These are phyloP conservation scores for Dyspetes luteomarginatus DNA, from an alignment of 2,888 invertebrate genomes.

Conservation along the genomic window DNA sequence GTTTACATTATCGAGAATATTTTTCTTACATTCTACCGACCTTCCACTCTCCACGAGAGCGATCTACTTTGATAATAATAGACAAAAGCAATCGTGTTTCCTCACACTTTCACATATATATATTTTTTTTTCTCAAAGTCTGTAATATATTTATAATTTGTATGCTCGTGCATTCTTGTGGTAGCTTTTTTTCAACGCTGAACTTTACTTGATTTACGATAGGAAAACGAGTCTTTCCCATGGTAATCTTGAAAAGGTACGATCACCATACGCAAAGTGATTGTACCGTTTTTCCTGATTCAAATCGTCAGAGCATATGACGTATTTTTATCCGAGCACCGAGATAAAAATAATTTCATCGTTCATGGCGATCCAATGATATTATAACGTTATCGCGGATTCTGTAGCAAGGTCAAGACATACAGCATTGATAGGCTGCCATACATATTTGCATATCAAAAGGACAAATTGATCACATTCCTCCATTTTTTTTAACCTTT, in stretches of 20 bases:
- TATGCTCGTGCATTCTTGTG: neutral
- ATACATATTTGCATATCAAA: slow-evolving; percentile 11
- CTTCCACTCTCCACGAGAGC: slow-evolving; percentile 8
- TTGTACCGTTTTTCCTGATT: neutral
- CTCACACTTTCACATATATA: neutral
- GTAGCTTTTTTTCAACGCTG: neutral
- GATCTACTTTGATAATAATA: no score
- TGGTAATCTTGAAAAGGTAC: slow-evolving; percentile 8
- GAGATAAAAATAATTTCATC: slow-evolving; percentile 12
- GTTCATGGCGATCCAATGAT: slow-evolving; percentile 44
- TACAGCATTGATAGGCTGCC: neutral
- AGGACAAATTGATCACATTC: slow-evolving; percentile 18
- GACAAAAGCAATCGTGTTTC: no score
- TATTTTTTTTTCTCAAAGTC: slow-evolving; percentile 3
- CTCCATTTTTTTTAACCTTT: neutral
- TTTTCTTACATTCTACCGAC: neutral
- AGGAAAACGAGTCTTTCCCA: slow-evolving; percentile 16
- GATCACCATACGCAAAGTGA: slow-evolving; percentile 6
- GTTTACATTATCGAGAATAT: no score
- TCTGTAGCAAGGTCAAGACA: slow-evolving; percentile 41
- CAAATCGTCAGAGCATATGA: neutral
- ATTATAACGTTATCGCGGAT: slow-evolving; percentile 9
- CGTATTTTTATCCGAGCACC: slow-evolving; percentile 10
- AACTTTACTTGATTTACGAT: slow-evolving; percentile 5
- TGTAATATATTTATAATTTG: slow-evolving; percentile 4